Evolutionary conservation across 2,113 vertebrate species (phyloP), one percentile per base, ranked within the genome.

Genomic region (Rhegmatorhina hoffmannsi): DNA sequence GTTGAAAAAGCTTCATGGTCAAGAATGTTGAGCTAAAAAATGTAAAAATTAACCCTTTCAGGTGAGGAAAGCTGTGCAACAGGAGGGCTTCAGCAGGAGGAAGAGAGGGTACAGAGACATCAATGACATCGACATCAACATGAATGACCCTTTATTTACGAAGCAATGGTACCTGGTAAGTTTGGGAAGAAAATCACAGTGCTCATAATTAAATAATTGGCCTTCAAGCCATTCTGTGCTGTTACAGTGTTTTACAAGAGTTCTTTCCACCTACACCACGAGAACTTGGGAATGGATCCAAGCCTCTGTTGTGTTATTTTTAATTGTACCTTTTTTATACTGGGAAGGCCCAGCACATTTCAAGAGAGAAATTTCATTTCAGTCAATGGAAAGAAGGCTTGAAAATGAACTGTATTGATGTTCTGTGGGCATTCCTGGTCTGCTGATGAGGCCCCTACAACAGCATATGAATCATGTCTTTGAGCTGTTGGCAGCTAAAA

Each of bases 151-250:
- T 76, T 98, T 99, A 81, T 99, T 99, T 97, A 98, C 98, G 29
- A 99, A 99, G 95, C 99, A 99, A 56, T 99, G 99, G 99, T 99
- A 99, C 95, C 98, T 99, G 98, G 99, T 99, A 98, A 98, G 87
- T 95, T 70, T 77, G 76, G 43, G 87, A 74, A 74, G 43, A 26
- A 38, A 64, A 84, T 83, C 70, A 77, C 40, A 13, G 11, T 31
- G 44, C 28, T 76, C 13, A 3, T 40, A 52, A 15, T 5, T 56
- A 78, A 88, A 17, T 58, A 73, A 46, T 46, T 68, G 33, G 5
- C 12, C 34, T 67, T n/a, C 11, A 24, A 31, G 28, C 43, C 15
- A 3, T 60, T 88, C 34, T 47, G 17, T 84, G 72, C 15, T 8
- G 18, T n/a, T 72, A 40, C 43, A 56, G 3, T 52, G 33, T 50